Evolutionary conservation across 2,888 invertebrate genomes (phyloP).

Genomic region (Mimachlamys varia): DNA sequence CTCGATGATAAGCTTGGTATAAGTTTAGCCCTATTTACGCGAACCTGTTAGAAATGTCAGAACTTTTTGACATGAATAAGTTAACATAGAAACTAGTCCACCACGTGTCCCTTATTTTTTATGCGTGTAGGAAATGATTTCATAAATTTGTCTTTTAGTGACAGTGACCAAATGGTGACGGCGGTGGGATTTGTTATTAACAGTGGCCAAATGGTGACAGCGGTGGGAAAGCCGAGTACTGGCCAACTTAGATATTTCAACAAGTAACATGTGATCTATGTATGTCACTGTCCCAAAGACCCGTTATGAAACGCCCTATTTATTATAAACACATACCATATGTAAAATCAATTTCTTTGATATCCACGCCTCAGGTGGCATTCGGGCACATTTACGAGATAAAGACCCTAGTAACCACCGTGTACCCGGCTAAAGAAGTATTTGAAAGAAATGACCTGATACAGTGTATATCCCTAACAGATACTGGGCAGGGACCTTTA

Average conservation of each 20-base stretch:
- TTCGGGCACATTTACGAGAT: neutral
- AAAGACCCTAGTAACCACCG: neutral
- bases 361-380: neutral
- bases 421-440: conserved; percentile 29
- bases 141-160: neutral
- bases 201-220: neutral
- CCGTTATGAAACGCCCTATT: neutral
- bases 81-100: too few relatives aligned
- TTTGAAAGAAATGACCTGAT: conserved; percentile 6
- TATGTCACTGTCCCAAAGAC: neutral
- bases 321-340: neutral
- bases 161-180: neutral
- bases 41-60: too few relatives aligned
- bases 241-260: neutral
- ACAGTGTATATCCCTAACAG: neutral
- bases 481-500: neutral
- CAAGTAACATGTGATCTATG: too few relatives aligned
- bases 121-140: too few relatives aligned
- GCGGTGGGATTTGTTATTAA: neutral
- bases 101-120: too few relatives aligned
- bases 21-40: too few relatives aligned
- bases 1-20: too few relatives aligned
- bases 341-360: neutral
- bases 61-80: too few relatives aligned
- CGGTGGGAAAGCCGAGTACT: neutral